phyloP scores from a whole-genome alignment of 35 echinoderm and acorn worm genomes.

The Ophioderma brevispina region DNA sequence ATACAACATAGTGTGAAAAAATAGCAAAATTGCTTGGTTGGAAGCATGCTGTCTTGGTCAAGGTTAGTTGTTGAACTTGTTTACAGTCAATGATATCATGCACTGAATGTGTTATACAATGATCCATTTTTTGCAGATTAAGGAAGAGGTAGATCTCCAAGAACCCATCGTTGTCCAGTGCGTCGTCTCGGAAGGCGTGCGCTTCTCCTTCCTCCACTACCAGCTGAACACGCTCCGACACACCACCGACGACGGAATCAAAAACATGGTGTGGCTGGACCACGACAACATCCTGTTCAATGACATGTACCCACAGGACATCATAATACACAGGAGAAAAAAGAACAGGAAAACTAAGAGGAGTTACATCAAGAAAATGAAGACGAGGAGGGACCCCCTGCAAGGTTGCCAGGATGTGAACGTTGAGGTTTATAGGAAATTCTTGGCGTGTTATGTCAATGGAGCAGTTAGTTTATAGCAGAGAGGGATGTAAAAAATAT shows the following conservation, averaged over 20 bases:
- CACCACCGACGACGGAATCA: conserved; percentile 60
- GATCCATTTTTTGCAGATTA: not conserved
- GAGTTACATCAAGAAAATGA: conserved; percentile 7
- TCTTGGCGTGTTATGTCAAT: conserved; percentile 60
- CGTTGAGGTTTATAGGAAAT: conserved; percentile 82
- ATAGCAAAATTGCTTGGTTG: no score
- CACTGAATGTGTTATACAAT: not conserved
- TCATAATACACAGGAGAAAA: conserved; percentile 52
- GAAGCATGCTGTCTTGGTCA: not conserved
- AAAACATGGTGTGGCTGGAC: conserved; percentile 97
- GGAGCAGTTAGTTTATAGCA: conserved; percentile 26
- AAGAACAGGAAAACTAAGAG: conserved; percentile 48
- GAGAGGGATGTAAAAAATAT: no score
- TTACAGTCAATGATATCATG: not conserved
- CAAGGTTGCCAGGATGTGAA: conserved; percentile 80
- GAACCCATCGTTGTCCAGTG: conserved; percentile 75
- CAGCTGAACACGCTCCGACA: conserved; percentile 85
- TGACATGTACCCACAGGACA: conserved; percentile 78
- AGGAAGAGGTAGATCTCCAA: conserved; percentile 49
- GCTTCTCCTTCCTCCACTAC: conserved; percentile 70
- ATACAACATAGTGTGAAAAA: no score
- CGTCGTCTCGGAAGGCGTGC: conserved; percentile 74
- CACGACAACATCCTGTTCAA: conserved; percentile 58
- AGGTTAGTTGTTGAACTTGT: not conserved
- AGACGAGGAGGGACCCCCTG: conserved; percentile 72